Percentiles rank a stretch among this genome's conserved stretches.
These are phyloP conservation scores for Bostrychus sinensis DNA, from an alignment of 2,113 vertebrate genomes.

Conservation along the genomic window DNA sequence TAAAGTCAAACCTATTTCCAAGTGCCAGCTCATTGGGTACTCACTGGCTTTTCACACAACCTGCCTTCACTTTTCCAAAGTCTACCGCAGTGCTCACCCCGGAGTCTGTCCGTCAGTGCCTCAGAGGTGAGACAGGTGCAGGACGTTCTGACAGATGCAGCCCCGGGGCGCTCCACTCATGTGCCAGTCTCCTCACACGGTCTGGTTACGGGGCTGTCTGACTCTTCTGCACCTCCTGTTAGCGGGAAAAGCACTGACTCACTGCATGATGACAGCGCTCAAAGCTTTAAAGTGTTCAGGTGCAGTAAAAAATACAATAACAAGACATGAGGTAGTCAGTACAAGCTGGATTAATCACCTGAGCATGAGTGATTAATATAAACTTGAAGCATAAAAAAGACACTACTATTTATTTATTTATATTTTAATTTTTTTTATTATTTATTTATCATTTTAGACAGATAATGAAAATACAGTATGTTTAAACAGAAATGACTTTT, in stretches of 20 bases:
- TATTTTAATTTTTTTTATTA: too few species aligned
- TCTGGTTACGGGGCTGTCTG: constrained; percentile 8
- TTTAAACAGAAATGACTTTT: too few species aligned
- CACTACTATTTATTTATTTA: too few species aligned
- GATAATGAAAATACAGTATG: too few species aligned
- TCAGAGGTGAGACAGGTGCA: constrained; percentile 19
- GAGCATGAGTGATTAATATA: too few species aligned
- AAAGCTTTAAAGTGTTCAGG: background rate
- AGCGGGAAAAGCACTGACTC: background rate
- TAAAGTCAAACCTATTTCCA: constrained; percentile 10
- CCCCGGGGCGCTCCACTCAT: constrained; percentile 23
- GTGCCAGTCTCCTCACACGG: constrained; percentile 30
- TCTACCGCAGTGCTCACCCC: constrained; percentile 2
- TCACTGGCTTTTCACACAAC: background rate
- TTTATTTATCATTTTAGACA: too few species aligned
- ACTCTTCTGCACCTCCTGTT: constrained; percentile 12
- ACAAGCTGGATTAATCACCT: too few species aligned
- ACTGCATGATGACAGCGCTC: constrained; percentile 3
- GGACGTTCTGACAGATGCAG: constrained; percentile 20
- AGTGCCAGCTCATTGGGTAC: background rate
- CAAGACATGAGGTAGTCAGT: background rate
- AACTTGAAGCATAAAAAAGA: too few species aligned
- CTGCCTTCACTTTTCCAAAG: background rate
- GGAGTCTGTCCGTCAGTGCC: constrained; percentile 31
- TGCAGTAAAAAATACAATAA: background rate